Evolutionary conservation across 2,113 vertebrate genomes (phyloP).

Genomic region (Halichoerus grypus): DNA sequence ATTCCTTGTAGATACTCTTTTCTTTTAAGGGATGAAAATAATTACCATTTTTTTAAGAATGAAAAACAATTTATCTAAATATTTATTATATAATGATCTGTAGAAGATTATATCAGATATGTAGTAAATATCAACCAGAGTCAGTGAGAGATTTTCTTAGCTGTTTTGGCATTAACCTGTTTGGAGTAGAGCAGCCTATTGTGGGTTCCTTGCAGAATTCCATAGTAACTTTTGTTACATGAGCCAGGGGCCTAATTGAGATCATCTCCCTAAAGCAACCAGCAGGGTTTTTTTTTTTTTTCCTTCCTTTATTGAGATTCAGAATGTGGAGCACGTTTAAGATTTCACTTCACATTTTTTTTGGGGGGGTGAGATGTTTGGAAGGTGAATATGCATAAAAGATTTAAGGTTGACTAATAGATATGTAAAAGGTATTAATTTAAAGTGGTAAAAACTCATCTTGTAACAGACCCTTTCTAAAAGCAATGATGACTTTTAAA

Average conservation of each 20-base stretch:
- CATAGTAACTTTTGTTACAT: background rate
- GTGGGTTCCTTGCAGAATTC: background rate
- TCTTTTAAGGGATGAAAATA: background rate
- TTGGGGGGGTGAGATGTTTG: background rate
- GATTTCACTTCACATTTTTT: background rate
- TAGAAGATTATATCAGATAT: background rate
- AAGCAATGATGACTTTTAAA: constrained; percentile 27
- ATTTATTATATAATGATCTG: background rate
- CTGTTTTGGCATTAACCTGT: background rate
- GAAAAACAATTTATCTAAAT: background rate
- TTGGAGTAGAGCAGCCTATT: background rate
- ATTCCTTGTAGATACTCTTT: background rate
- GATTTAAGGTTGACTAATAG: background rate
- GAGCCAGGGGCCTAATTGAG: background rate
- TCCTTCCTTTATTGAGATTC: background rate
- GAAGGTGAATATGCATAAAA: background rate
- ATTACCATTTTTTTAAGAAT: background rate
- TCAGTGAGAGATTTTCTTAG: background rate
- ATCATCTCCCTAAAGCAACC: background rate
- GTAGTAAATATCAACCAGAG: background rate
- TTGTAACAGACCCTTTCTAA: constrained; percentile 10
- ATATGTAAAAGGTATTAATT: constrained; percentile 4
- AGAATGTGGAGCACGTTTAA: background rate
- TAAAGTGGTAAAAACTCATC: background rate
- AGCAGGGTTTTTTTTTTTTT: background rate